Conservation (phyloP, 2,113 vertebrate genomes). For the Recurvirostra avosetta region DNA sequence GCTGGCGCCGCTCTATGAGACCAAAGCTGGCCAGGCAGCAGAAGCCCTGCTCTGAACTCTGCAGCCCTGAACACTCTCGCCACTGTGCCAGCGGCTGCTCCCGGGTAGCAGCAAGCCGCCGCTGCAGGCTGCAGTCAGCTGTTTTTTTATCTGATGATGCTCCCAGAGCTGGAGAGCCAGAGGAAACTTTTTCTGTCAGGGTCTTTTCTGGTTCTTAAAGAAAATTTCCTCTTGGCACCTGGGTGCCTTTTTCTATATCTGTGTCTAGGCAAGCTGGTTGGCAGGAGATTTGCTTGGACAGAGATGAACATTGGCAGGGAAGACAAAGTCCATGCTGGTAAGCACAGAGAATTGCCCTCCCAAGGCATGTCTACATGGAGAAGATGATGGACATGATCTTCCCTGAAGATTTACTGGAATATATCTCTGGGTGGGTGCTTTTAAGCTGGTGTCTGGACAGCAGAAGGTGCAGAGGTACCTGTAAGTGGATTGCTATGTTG, state of each 20-base stretch:
- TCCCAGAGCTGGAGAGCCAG: not conserved
- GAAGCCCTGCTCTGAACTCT: not conserved
- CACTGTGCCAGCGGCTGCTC: not conserved
- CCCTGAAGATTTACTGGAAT: not conserved
- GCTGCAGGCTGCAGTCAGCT: not conserved
- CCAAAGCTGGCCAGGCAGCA: not conserved
- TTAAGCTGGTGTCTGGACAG: not conserved
- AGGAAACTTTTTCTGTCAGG: not conserved
- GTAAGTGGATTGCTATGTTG: no score
- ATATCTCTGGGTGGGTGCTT: not conserved
- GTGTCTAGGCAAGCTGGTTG: not conserved
- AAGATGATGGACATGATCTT: not conserved
- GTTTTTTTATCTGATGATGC: accelerated
- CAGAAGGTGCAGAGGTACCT: not conserved
- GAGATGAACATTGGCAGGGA: not conserved
- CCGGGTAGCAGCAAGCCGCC: not conserved
- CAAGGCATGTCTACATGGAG: accelerated
- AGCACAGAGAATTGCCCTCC: not conserved
- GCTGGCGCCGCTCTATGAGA: not conserved
- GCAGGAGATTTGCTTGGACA: not conserved
- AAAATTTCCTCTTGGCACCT: not conserved
- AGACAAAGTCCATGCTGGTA: not conserved
- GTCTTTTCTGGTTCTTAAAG: not conserved
- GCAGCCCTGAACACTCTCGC: not conserved
- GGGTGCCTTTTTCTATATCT: not conserved